Evolutionary conservation across 2,797 vertebrate species (phyloP), one percentile per base, ranked within the genome.

Genomic region (Urophycis tenuis): DNA sequence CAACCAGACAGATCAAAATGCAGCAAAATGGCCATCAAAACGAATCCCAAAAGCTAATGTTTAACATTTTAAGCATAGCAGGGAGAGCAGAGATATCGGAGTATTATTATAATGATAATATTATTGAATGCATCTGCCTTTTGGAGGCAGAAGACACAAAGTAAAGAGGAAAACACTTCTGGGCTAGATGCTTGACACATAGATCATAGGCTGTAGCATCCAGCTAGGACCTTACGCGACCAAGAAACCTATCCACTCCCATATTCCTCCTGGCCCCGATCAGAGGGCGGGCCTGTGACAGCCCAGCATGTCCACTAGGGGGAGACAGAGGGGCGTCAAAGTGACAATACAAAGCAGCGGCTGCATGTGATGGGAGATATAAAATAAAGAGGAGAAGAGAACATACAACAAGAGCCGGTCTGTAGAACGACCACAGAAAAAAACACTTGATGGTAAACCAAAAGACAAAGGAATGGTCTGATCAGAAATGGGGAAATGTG

Each of bases 241-340:
- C 77, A 81, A 77, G 60, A 81, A 81, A 75, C 81, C 8, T 2
- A 74, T 72, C 64, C 77, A 15, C 72, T 80, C 49, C 80, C 76
- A 77, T 74, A 72, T 75, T 82, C 76, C 77, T 73, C 72, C 79
- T 72, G 19, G 73, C 77, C 74, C 77, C 72, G 49, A 41, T 53
- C 77, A 67, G 76, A 53, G 33, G 35, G 49, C 53, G 10, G 53
- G 1, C n/a, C 83, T 84, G 88, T 30, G 45, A 9, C 83, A 86
- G 83, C 73, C 41, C 49, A n/a, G 1, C 77, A 41, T 35, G 69
- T 80, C 88, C 90, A 87, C 78, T 73, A 83, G 89, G 88, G 88
- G 86, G 88, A 3, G 73, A 0, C 34, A 75, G 31, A 12, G 77
- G 39, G 30, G 35, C 81, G 77, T 81, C 72, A 80, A 32, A 70